Base-by-base conservation (phyloP, 2,797 vertebrate genomes). In the Cyprinodon diabolis region DNA sequence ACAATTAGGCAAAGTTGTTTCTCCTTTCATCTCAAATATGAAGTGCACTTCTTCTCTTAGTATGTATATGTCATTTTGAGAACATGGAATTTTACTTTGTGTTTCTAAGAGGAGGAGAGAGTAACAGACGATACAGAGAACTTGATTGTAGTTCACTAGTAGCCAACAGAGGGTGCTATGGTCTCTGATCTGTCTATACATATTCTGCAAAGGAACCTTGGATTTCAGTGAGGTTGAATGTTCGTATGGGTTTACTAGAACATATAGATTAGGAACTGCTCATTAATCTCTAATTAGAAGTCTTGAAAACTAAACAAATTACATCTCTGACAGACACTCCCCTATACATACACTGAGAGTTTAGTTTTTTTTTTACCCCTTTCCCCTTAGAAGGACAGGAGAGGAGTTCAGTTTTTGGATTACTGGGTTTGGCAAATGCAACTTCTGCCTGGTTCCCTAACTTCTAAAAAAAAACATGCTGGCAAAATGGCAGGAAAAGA, bases 121-220 rank as follows among this genome's bases (percentile, higher is more conserved):
- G 17, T 43, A 19, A 68, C 72, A 68, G 48, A 45, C 0, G 54
- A 71, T 37, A 68, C 67, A 23, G 11, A 25, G 68, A 35, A 21
- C 1, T 15, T 68, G 65, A 57, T 79, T 96, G 95, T 92, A 96
- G 89, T 96, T 96, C 94, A 92, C 71, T 77, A 80, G 51, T 84
- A 90, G 91, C 96, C 97, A 96, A 97, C 92, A 99, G 98, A 98
- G 97, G 97, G 98, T 95, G 96, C 95, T 96, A 94, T 97, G 96
- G 96, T 91, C 94, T 95, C 96, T 97, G 95, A 92, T 92, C 93
- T 91, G 77, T 76, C 78, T 77, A 30, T 17, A 84, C 78, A 76
- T 72, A 81, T 62, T 79, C 87, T 77, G 54, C 67, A 71, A 67
- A 75, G 23, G 60, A 14, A 74, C 68, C 35, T 37, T 35, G 25